Evolutionary conservation across 1,140 invertebrate species (phyloP).

Genomic region (Polyergus mexicanus): DNA sequence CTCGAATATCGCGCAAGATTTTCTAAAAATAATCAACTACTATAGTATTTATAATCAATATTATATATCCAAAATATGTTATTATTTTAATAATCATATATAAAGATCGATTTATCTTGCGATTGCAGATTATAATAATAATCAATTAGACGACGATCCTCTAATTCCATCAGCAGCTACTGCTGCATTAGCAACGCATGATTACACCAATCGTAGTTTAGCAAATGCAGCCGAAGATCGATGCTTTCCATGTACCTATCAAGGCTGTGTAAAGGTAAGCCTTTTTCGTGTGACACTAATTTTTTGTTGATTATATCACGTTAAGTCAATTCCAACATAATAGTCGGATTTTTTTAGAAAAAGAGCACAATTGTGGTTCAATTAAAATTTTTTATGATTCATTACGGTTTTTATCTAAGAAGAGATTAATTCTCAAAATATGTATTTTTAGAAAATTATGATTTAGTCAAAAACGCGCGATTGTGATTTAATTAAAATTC

Average conservation of each 20-base stretch:
- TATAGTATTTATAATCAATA: neutral
- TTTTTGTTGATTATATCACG: neutral
- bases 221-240: slow-evolving; percentile 82
- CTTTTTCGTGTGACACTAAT: neutral
- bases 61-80: neutral
- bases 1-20: neutral
- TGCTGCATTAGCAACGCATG: slow-evolving; percentile 84
- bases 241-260: slow-evolving; percentile 89
- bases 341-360: neutral
- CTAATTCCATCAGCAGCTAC: slow-evolving; percentile 79
- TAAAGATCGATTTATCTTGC: slow-evolving; percentile 18
- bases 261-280: slow-evolving; percentile 84
- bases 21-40: neutral
- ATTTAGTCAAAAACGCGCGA: neutral
- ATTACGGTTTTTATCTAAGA: neutral
- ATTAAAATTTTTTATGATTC: neutral
- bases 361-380: neutral
- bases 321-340: neutral
- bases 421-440: neutral
- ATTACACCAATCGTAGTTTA: slow-evolving; percentile 84
- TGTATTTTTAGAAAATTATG: neutral
- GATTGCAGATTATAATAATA: slow-evolving; percentile 84
- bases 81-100: neutral
- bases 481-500: neutral
- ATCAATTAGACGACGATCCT: slow-evolving; percentile 79